Evolutionary conservation across 2,797 vertebrate species (phyloP), one percentile per base, ranked within the genome.

Genomic region (Psittacula derbiana): DNA sequence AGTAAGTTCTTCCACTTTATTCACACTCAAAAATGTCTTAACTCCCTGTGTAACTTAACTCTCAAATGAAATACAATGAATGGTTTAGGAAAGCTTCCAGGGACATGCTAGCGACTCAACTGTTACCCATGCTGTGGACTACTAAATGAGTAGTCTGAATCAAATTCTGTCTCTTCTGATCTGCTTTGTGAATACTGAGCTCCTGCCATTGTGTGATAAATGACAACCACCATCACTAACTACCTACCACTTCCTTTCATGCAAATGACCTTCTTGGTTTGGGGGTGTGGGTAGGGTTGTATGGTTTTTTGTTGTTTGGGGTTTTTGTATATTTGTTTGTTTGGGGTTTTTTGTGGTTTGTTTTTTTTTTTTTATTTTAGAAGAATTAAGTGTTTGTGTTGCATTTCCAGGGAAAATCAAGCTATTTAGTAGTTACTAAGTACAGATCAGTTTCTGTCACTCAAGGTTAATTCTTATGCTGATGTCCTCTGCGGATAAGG

Each of bases 401-500:
- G 57, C 21, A 38, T 92, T 80, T 88, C 75, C 65, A 44, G 15
- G 61, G 61, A 74, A 94, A 96, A 58, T 61, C 19, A 75, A 87
- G 62, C 53, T 69, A 46, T 85, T 88, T 86, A 76, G 64, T 33
- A n/a, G 33, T 86, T 94, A 27, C 73, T 80, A 81, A 89, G 49
- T 33, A 66, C 52, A 67, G 62, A 86, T 92, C 93, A 92, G 71
- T 80, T 87, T 49, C 84, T 95, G 95, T 73, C 90, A 88, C 86
- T 94, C 90, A 27, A 91, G 67, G 82, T 86, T 93, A 92, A 95
- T 96, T 92, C 84, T 83, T 82, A 40, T 88, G 73, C 88, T 94
- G 92, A 93, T 97, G 85, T 90, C 69, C 76, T 95, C 78, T 43
- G 41, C 76, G 74, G 88, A 85, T 88, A 95, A 94, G 57, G 85